phyloP scores from a whole-genome alignment of 2,888 invertebrate species.

The Lobophora halterata region DNA sequence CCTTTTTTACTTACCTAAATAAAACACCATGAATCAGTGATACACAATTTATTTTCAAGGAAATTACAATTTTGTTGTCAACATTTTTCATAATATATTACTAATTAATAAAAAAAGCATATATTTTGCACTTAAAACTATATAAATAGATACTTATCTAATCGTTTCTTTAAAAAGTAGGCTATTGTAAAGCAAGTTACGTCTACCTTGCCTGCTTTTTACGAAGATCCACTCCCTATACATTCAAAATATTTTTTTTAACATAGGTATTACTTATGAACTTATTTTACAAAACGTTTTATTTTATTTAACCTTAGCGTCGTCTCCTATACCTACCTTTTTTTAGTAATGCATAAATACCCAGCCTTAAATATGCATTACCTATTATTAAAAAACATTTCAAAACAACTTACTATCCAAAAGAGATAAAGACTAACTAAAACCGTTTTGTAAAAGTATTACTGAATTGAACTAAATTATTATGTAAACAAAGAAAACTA shows the following conservation, averaged over 20 bases:
- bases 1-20: no score
- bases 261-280: neutral
- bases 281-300: no score
- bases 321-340: neutral
- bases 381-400: no score
- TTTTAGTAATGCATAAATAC: slow-evolving; percentile 42
- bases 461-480: no score
- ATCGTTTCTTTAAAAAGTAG: neutral
- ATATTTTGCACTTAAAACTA: neutral
- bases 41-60: slow-evolving; percentile 28
- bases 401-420: neutral
- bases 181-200: no score
- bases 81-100: slow-evolving; percentile 33
- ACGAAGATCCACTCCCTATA: no score
- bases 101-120: slow-evolving; percentile 1
- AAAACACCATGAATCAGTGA: neutral
- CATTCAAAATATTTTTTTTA: no score
- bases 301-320: no score
- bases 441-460: slow-evolving; percentile 4
- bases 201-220: no score
- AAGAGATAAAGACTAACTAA: neutral
- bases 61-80: slow-evolving; percentile 47
- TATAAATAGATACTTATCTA: slow-evolving; percentile 15
- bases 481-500: no score
- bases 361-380: slow-evolving; percentile 57